Base-by-base conservation (phyloP, 1,140 invertebrate genomes). In the Drosophila nigrodunni region DNA sequence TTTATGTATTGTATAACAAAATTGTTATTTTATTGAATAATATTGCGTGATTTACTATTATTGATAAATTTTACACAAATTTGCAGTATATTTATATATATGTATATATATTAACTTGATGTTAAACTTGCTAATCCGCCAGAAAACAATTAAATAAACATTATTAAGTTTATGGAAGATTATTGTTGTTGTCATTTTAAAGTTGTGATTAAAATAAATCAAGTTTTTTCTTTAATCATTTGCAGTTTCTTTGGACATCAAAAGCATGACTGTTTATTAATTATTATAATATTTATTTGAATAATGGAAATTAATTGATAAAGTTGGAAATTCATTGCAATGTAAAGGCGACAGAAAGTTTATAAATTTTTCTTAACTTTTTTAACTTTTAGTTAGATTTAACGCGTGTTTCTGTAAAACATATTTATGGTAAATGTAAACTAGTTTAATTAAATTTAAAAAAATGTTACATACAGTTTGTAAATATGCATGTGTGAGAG, bases 31-130 rank as follows among this genome's bases (percentile, higher is more conserved):
- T 60, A 72, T 78, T 88, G 72, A 80, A 83, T 88, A 86, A 86
- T 87, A 87, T 86, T 87, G 82, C 85, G 80, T 87, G 82, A 88
- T 87, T 87, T 67, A 77, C 83, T 88, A 87, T 79, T 79, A 74
- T 76, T 78, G 70, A 79, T 74, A 82, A 77, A 77, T 65, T 69
- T 82, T 82, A 82, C 72, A 74, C 58, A 46, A 57, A 39, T 68
- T 52, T 41, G 13, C 39, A 55, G 30, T 60, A 30, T 52, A 11
- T 68, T 25, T 15, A 21, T 21, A 21, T 2, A 21, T 21, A 21
- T 21, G 2, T 21, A 21, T 21, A 21, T 30, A 5, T 58, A 9
- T 69, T 18, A n/a, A 55, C 5, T 65, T 49, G 34, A 44, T 59
- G 41, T 46, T 46, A 47, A 9, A 18, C 18, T 47, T 47, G n/a